Base-by-base conservation (phyloP, 2,797 vertebrate genomes). In the Chelon labrosus region DNA sequence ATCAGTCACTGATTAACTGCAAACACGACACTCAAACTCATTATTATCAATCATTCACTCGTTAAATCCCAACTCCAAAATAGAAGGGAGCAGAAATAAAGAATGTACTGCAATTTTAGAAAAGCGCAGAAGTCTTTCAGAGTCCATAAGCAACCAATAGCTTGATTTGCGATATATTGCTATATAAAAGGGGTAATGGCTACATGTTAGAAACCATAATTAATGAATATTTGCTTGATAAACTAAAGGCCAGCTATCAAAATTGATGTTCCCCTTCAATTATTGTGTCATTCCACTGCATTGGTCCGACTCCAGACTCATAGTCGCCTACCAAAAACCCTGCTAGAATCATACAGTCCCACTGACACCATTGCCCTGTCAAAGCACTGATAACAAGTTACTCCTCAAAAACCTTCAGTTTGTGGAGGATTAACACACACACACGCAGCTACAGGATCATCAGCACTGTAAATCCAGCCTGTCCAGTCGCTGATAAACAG, bases 401-500 rank as follows among this genome's bases (percentile, higher is more conserved):
- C 39, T 67, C 17, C 22, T 25, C 31, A 59, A 66, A 79, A 66
- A 16, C 52, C 57, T 65, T 64, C 50, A 37, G 51, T 70, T 56
- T 70, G 61, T 60, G 25, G n/a, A 54, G 47, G 67, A 77, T 85
- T 84, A 70, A 65, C 22, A 60, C 67, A 55, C 31, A 65, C 22
- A 60, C 70, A 58, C 22, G 22, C 31, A 41, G 27, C 31, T 42
- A 35, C 54, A 7, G 73, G 65, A 81, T 84, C 44, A 68, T 65
- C 58, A 16, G 44, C 14, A 0, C 39, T 17, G 44, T 73, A 84
- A 85, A 86, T 85, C 79, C 83, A 60, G 72, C 56, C 76, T 85
- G 82, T 73, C 41, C 52, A 59, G 74, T 71, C 75, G 12, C 79
- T 86, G 85, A 85, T 87, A 84, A 84, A 58, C 68, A 7, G 39